phyloP scores from a whole-genome alignment of 2,113 vertebrate species.

The Tinamus guttatus region DNA sequence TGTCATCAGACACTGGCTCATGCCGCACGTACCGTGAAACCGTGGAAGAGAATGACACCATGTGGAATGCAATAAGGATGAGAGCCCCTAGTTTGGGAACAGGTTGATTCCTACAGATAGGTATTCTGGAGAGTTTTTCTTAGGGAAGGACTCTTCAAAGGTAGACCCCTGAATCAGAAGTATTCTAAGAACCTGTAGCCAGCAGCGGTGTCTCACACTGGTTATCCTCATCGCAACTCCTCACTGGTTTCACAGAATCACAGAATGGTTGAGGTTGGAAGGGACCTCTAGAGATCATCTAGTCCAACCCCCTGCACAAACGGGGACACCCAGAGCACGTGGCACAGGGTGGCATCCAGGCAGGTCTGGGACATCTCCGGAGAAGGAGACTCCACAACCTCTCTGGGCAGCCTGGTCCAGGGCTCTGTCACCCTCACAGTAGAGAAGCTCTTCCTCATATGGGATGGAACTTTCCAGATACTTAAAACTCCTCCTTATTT shows the following conservation, averaged over 20 bases:
- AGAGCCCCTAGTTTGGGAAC: neutral
- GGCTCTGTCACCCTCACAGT: no score
- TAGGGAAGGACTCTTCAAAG: neutral
- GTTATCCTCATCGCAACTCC: neutral
- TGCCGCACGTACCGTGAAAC: neutral
- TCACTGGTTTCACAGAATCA: neutral
- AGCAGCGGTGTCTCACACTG: neutral
- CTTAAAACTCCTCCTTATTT: neutral
- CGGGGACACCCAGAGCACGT: no score
- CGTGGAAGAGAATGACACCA: fast-evolving
- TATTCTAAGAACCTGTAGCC: fast-evolving
- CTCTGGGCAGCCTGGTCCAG: no score
- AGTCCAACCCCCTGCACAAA: no score
- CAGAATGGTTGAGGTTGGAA: no score
- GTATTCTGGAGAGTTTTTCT: neutral
- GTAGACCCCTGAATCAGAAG: neutral
- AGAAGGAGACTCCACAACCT: no score
- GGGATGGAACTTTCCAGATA: no score
- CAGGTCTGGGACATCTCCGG: no score
- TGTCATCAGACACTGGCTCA: neutral
- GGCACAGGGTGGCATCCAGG: no score
- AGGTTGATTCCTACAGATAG: neutral
- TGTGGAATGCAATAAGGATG: neutral
- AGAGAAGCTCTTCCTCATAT: no score
- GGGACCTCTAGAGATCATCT: no score